Base-by-base conservation (phyloP, 2,888 invertebrate species). In the Phytoseiulus persimilis region DNA sequence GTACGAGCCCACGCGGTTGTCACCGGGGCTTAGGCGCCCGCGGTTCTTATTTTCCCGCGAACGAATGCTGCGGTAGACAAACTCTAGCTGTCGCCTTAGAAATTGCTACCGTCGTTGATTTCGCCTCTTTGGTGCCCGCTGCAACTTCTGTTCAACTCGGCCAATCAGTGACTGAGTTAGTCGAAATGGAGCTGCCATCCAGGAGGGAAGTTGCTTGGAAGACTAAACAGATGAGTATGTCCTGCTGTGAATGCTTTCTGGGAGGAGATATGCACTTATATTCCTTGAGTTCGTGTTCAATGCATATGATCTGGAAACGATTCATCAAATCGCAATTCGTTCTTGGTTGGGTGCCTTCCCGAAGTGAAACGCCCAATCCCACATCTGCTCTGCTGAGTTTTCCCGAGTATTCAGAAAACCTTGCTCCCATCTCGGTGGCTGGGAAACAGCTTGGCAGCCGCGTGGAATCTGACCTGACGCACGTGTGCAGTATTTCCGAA, bases 161-260 rank as follows among this genome's bases (percentile, higher is more conserved):
- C 65, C 65, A 65, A 65, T 65, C 18, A 65, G 65, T 65, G 65
- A 39, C 9, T 9, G 39, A 65, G 65, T 18, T 23, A 1, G 23
- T 23, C 2, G 65, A 2, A 65, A 65, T 65, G 65, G 65, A 65
- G 65, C 31, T 87, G 33, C 87, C 87, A 3, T 32, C 87, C 31
- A 32, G 87, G 14, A 32, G 87, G 31, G 87, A 87, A 87, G n/a
- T 87, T n/a, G 45, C 33, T 87, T 87, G 87, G 87, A 87, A 33
- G 33, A 33, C 87, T 31, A 87, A 87, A 32, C 87, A 33, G 33
- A 33, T 87, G 87, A 45, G 87, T 87, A 87, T 23, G 87, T 87
- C 87, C 23, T 87, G 87, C 33, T 31, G 33, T 18, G 18, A 33
- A 11, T 32, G 33, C 32, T 11, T 11, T 31, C 33, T 83, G 31